Percentiles rank a stretch among this genome's conserved stretches.
Conservation (phyloP, 2,797 vertebrate species). For the Scarus forsteni region DNA sequence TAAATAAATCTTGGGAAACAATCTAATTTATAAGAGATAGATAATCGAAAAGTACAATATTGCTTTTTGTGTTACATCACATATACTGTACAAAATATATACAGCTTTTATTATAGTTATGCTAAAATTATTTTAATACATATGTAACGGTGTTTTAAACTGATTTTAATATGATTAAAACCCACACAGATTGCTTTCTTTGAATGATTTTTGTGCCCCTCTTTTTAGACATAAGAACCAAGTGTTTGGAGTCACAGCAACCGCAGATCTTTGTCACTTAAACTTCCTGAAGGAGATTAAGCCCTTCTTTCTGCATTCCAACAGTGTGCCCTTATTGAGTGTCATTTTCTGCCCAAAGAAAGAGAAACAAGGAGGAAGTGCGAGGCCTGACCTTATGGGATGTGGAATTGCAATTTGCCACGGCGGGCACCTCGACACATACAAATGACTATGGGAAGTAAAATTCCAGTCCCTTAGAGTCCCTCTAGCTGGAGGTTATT, state of each 20-base stretch:
- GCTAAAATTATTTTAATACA: neutral
- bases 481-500: slow-evolving; percentile 71
- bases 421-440: slow-evolving; percentile 76
- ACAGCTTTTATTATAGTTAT: neutral
- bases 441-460: slow-evolving; percentile 76
- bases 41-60: neutral
- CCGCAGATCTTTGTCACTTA: slow-evolving; percentile 43
- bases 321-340: slow-evolving; percentile 63
- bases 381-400: slow-evolving; percentile 76
- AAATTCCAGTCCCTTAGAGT: slow-evolving; percentile 77
- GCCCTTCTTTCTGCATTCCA: slow-evolving; percentile 47
- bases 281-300: slow-evolving; percentile 62
- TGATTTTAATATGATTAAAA: neutral
- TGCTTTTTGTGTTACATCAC: too few relatives aligned
- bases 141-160: neutral
- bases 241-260: slow-evolving; percentile 42
- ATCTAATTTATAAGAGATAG: too few relatives aligned
- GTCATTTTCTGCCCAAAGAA: slow-evolving; percentile 66
- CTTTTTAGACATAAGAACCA: slow-evolving; percentile 25
- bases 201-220: neutral
- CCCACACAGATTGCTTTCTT: neutral
- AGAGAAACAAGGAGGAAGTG: slow-evolving; percentile 72
- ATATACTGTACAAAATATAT: neutral
- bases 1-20: too few relatives aligned
- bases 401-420: slow-evolving; percentile 79